Evolutionary conservation across 2,888 invertebrate species (phyloP).

Genomic region (Clunio marinus): DNA sequence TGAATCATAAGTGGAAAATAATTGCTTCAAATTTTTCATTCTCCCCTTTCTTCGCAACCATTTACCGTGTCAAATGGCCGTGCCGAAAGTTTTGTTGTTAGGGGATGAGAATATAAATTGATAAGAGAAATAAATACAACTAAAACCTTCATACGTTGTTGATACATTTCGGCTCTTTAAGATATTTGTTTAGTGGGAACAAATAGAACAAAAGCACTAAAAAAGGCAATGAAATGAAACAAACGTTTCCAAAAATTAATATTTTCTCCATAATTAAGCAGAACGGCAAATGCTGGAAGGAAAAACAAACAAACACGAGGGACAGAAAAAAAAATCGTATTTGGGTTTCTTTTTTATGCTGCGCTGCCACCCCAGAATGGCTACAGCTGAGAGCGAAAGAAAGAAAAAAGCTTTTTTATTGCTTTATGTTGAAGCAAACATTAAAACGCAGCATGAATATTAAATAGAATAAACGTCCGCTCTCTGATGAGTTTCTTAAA

Average conservation of each 20-base stretch:
- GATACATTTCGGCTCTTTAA: no score
- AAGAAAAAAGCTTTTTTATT: slow-evolving; percentile 6
- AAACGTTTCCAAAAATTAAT: not conserved
- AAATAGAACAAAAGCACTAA: not conserved
- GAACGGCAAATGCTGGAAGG: not conserved
- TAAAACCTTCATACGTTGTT: no score
- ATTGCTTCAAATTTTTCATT: not conserved
- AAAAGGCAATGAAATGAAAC: not conserved
- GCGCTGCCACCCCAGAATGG: not conserved
- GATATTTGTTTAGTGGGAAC: no score
- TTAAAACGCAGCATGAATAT: slow-evolving; percentile 37
- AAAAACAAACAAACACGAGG: not conserved
- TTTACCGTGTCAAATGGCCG: no score
- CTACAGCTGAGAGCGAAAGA: slow-evolving; percentile 5
- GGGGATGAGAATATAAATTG: no score
- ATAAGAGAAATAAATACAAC: no score
- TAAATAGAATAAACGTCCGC: slow-evolving; percentile 15
- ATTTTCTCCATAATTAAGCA: slow-evolving; percentile 11
- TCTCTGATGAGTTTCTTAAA: not conserved
- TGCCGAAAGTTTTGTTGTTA: not conserved
- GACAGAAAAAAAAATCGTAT: no score
- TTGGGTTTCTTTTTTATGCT: not conserved
- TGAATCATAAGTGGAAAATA: slow-evolving; percentile 14
- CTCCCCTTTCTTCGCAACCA: not conserved
- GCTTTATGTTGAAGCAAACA: not conserved